phyloP scores from a whole-genome alignment of 2,888 invertebrate species.

The Antheraea yamamai region DNA sequence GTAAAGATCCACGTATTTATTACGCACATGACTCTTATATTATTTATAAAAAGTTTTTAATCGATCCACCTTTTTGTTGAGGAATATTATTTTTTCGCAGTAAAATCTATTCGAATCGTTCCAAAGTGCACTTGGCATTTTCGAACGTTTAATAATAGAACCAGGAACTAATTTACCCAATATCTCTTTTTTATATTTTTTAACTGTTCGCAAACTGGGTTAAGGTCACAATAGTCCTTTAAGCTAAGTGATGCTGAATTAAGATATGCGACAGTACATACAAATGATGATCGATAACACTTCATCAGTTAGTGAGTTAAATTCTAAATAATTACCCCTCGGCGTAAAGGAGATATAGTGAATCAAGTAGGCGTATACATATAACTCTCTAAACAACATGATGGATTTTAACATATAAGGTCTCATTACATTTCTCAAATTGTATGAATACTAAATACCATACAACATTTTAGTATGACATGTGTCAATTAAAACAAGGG shows the following conservation, averaged over 20 bases:
- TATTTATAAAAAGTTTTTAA: conserved; percentile 6
- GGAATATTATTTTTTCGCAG: background rate
- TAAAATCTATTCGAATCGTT: background rate
- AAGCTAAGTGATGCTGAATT: background rate
- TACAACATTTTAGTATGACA: too few species aligned
- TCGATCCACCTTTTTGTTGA: conserved; percentile 5
- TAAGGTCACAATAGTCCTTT: background rate
- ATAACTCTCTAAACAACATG: too few species aligned
- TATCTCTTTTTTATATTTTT: background rate
- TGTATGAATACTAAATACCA: too few species aligned
- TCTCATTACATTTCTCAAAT: too few species aligned
- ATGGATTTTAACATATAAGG: too few species aligned
- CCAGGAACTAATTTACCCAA: background rate
- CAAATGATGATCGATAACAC: too few species aligned
- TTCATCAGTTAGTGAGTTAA: too few species aligned
- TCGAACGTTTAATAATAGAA: background rate
- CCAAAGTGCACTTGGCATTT: background rate
- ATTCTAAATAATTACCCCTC: too few species aligned
- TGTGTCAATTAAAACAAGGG: too few species aligned
- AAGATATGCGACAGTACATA: too few species aligned
- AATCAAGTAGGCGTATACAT: too few species aligned
- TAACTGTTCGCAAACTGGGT: background rate
- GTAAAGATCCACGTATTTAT: conserved; percentile 9
- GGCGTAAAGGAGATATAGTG: too few species aligned
- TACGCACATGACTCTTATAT: background rate